These are phyloP conservation scores for Nomada goodeniana DNA, from an alignment of 2,888 invertebrate genomes.

Conservation along the genomic window DNA sequence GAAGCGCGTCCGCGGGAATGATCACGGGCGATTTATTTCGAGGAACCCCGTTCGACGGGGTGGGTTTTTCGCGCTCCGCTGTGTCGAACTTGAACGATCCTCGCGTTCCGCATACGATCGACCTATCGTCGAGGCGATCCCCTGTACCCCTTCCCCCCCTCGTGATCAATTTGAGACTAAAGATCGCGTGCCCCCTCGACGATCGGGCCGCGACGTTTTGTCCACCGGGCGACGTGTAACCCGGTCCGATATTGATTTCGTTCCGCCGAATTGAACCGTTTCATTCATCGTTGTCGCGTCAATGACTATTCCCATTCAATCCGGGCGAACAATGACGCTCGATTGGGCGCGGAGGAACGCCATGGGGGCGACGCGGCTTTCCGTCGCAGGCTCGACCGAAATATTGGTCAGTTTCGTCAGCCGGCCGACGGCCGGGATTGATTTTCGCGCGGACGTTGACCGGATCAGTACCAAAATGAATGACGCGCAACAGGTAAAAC, in stretches of 20 bases:
- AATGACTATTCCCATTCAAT: constrained; percentile 21
- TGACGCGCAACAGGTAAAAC: constrained; percentile 78
- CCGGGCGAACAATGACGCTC: constrained; percentile 10
- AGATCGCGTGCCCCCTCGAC: too few species aligned
- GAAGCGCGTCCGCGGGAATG: constrained; percentile 49
- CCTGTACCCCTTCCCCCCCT: not conserved
- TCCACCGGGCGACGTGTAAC: not conserved
- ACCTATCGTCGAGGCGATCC: not conserved
- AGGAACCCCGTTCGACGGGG: not conserved
- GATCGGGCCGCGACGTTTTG: too few species aligned
- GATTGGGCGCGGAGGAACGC: not conserved
- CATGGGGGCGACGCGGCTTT: not conserved
- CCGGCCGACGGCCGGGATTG: constrained; percentile 58
- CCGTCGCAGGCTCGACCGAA: constrained; percentile 34
- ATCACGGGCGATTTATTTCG: constrained; percentile 50
- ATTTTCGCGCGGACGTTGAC: constrained; percentile 74
- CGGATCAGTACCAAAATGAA: constrained; percentile 80
- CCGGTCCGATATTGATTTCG: not conserved
- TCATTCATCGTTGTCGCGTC: constrained; percentile 20
- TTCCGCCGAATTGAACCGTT: not conserved
- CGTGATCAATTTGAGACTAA: not conserved
- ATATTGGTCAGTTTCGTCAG: constrained; percentile 68
- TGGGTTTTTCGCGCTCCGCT: not conserved
- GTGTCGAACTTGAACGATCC: not conserved
- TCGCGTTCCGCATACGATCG: not conserved